Evolutionary conservation across 2,888 invertebrate genomes (phyloP).

Genomic region (Nemotelus nigrinus): DNA sequence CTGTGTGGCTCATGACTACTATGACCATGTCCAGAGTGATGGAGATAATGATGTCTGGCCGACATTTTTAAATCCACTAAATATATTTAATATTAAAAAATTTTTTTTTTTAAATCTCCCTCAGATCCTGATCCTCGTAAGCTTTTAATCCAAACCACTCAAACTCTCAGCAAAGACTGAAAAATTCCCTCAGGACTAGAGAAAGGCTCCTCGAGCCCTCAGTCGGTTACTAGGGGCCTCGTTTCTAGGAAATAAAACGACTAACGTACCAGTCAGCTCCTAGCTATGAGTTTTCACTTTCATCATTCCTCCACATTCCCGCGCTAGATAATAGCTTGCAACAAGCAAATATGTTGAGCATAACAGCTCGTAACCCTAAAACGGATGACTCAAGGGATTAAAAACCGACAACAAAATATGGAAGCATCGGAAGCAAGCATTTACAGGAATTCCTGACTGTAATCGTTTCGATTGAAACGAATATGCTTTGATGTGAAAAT

Average conservation of each 20-base stretch:
- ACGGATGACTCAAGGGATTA: conserved; percentile 16
- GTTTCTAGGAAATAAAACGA: background rate
- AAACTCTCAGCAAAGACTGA: conserved; percentile 20
- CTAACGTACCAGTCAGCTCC: conserved; percentile 34
- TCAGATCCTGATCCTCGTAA: too few relatives aligned
- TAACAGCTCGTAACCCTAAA: background rate
- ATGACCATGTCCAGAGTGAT: conserved; percentile 55
- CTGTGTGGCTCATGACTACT: conserved; percentile 23
- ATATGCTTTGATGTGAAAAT: background rate
- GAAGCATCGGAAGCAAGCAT: too few relatives aligned
- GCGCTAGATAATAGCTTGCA: background rate
- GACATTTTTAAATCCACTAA: conserved; percentile 45
- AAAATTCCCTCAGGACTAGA: conserved; percentile 26
- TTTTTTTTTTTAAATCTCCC: background rate
- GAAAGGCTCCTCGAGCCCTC: background rate
- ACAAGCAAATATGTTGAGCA: background rate
- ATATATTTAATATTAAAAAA: background rate
- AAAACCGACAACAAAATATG: background rate
- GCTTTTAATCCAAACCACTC: background rate
- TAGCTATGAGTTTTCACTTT: background rate
- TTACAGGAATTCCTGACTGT: conserved; percentile 17
- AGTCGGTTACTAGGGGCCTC: conserved; percentile 6
- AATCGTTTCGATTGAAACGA: conserved; percentile 1
- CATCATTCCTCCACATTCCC: background rate
- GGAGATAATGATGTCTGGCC: conserved; percentile 56